Percentiles rank a stretch among this genome's conserved stretches.
phyloP scores from a whole-genome alignment of 2,888 invertebrate genomes.

The Meliscaeva auricollis region DNA sequence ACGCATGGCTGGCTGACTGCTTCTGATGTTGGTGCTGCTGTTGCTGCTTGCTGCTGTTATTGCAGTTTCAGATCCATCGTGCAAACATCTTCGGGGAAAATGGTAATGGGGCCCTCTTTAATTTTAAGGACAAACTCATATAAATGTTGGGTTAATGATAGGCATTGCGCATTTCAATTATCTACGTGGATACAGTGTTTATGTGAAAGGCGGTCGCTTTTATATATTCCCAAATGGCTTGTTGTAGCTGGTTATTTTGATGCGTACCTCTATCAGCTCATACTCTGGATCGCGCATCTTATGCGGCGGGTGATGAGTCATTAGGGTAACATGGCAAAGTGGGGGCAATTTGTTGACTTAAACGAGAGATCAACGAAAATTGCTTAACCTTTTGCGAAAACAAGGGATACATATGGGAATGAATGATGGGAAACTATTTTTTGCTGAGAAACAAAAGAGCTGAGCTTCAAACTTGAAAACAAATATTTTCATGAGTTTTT shows the following conservation, averaged over 20 bases:
- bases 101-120: constrained; percentile 68
- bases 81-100: constrained; percentile 71
- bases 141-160: constrained; percentile 67
- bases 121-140: constrained; percentile 72
- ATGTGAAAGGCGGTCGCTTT: constrained; percentile 73
- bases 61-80: constrained; percentile 51
- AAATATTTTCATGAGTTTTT: not conserved
- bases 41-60: constrained; percentile 5
- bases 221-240: constrained; percentile 56
- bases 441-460: constrained; percentile 12
- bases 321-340: constrained; percentile 67
- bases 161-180: constrained; percentile 74
- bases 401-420: constrained; percentile 8
- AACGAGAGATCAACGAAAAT: constrained; percentile 60
- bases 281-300: constrained; percentile 1
- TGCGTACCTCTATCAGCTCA: not conserved
- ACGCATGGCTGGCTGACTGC: constrained; percentile 59
- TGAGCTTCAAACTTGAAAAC: constrained; percentile 7
- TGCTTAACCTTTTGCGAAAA: constrained; percentile 36
- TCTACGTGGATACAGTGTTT: constrained; percentile 73
- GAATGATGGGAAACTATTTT: not conserved
- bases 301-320: constrained; percentile 53
- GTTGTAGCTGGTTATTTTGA: constrained; percentile 55
- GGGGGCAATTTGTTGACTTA: constrained; percentile 62
- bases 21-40: constrained; percentile 30